Evolutionary conservation across 2,797 vertebrate genomes (phyloP), one percentile per base, ranked within the genome.

Genomic region (Enteromius treurensis): DNA sequence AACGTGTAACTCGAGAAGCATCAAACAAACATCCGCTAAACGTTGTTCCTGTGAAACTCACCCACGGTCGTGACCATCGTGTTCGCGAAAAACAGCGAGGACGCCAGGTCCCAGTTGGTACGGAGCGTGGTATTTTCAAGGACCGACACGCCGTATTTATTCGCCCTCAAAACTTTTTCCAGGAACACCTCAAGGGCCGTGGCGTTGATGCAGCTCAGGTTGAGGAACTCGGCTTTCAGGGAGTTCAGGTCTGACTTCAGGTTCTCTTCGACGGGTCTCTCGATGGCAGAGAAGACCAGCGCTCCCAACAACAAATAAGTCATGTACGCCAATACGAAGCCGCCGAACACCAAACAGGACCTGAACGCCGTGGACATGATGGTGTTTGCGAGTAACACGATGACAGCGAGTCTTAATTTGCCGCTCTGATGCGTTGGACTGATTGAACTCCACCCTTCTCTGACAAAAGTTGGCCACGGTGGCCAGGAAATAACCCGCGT

Each of bases 1-100:
- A 42, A 37, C 7, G 49, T 40, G 32, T 1, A 2, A 58, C 21
- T 10, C 5, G 1, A 23, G 34, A 11, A 14, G 13, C 21, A 67
- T 23, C 11, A 62, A 77, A 69, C 49, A 60, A 9, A n/a, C 37
- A 37, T 71, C 68, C 45, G 45, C 29, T 6, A 13, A 51, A 71
- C 58, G 29, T 8, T 8, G 9, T 40, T 42, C 13, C 4, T 15
- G 19, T 21, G 17, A 70, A 58, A 94, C 96, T 93, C 91, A 97
- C 97, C 97, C 58, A 98, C 96, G 11, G 97, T 98, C 77, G 97
- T 98, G 86, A 98, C 93, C 88, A 98, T 90, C 0, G 97, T 97
- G 94, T 96, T 96, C 89, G 96, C 93, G 89, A 97, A 98, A 93
- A 98, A 97, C 91, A 98, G 93, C 32, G 97, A 94, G 0, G 97